Evolutionary conservation across 2,113 vertebrate species (phyloP), one percentile per base, ranked within the genome.

Genomic region (Falco punctatus): DNA sequence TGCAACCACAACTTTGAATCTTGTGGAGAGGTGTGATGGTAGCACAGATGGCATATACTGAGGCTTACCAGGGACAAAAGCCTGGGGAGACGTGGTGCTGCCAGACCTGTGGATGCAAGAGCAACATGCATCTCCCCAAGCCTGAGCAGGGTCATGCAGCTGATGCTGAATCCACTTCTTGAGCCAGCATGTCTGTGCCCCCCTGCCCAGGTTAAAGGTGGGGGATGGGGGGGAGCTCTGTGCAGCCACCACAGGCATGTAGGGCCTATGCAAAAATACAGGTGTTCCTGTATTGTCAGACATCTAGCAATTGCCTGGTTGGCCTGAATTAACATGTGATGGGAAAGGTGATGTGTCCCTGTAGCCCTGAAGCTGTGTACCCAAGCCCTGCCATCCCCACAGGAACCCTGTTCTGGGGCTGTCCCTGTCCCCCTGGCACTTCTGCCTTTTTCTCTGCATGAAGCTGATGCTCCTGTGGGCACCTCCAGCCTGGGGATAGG

Each of bases 201-300:
- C 4, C 38, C 26, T 51, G 44, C n/a, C 1, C 0, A 5, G 57
- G 33, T 42, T 75, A 5, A 32, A 59, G 52, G 52, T 3, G 22
- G 8, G 1, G 11, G 0, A 6, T 1, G 11, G 0, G 9, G 48
- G 30, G 42, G 46, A 23, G 6, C 22, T 69, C 59, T 5, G 1
- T 33, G 65, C 51, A 85, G 65, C 33, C 46, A 19, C 71, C 40
- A 5, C 0, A 4, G 70, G 64, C 59, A 48, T 38, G 27, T 1
- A 5, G 44, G 28, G n/a, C 46, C 9, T 11, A 5, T 16, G 54
- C 30, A 33, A 27, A 71, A 2, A 40, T 55, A 14, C 65, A 66
- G 46, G 38, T 54, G 57, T 65, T 83, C 52, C 57, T 1, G 1
- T 24, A 27, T 17, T 30, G 28, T 58, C 27, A 84, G 35, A 30